Evolutionary conservation across 35 echinoderm and acorn worm genomes (phyloP).

Genomic region (Patiria miniata): DNA sequence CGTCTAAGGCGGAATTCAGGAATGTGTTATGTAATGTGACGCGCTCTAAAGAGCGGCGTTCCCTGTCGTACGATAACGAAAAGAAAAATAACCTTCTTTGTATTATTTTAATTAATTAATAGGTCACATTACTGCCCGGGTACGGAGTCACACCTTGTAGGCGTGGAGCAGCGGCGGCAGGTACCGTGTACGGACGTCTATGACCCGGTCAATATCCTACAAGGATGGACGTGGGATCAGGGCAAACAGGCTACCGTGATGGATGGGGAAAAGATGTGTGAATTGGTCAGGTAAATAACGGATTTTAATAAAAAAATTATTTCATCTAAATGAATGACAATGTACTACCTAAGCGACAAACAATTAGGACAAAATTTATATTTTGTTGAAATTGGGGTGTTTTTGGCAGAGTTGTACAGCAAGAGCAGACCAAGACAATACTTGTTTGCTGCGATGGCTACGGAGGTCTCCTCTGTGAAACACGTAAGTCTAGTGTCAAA

Average conservation of each 20-base stretch:
- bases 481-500: conserved; percentile 12
- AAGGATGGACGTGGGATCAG: conserved; percentile 59
- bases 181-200: conserved; percentile 46
- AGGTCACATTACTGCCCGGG: conserved; percentile 18
- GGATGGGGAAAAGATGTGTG: conserved; percentile 36
- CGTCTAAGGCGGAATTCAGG: too few relatives aligned
- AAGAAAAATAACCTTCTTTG: too few relatives aligned
- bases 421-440: conserved; percentile 29
- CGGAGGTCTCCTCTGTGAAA: conserved; percentile 40
- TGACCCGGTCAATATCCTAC: conserved; percentile 25
- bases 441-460: conserved; percentile 46
- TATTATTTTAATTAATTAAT: background rate
- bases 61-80: too few relatives aligned
- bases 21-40: too few relatives aligned
- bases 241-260: background rate
- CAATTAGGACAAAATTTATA: background rate
- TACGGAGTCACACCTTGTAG: background rate
- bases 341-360: background rate
- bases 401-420: conserved; percentile 24
- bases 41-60: too few relatives aligned
- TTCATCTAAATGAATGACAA: background rate
- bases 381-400: too few relatives aligned
- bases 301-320: background rate
- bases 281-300: background rate
- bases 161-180: conserved; percentile 43